phyloP scores from a whole-genome alignment of 2,797 vertebrate genomes.

The Hypotaenidia philippensis region DNA sequence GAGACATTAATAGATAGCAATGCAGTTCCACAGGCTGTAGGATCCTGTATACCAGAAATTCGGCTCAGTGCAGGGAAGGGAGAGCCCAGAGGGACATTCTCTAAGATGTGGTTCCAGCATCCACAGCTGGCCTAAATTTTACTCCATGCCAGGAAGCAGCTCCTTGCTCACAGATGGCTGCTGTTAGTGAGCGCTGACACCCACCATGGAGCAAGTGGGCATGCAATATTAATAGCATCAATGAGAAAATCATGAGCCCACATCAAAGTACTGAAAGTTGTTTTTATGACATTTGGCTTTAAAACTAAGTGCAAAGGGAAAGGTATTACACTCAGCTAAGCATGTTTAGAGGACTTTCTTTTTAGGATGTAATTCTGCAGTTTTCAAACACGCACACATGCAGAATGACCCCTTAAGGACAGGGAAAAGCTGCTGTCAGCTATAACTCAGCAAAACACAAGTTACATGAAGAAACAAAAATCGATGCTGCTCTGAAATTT shows the following conservation, averaged over 20 bases:
- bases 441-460: slow-evolving; percentile 8
- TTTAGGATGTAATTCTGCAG: background rate
- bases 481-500: slow-evolving; percentile 15
- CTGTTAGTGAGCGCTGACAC: slow-evolving; percentile 8
- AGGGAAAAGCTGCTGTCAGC: background rate
- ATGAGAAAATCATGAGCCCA: slow-evolving; percentile 43
- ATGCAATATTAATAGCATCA: slow-evolving; percentile 50
- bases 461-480: background rate
- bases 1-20: background rate
- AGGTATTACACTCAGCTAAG: background rate
- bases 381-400: background rate
- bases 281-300: slow-evolving; percentile 7
- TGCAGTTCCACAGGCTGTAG: background rate
- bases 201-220: slow-evolving; percentile 3
- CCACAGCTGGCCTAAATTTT: slow-evolving; percentile 47
- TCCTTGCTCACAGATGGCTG: slow-evolving; percentile 40
- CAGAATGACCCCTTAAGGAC: background rate
- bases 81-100: background rate
- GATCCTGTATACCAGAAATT: background rate
- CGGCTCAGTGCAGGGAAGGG: background rate
- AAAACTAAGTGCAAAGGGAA: slow-evolving; percentile 22
- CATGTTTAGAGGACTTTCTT: background rate
- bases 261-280: slow-evolving; percentile 36
- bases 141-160: slow-evolving; percentile 1
- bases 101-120: background rate